These are phyloP conservation scores for Otis tarda DNA, from an alignment of 2,113 vertebrate species.

Conservation along the genomic window DNA sequence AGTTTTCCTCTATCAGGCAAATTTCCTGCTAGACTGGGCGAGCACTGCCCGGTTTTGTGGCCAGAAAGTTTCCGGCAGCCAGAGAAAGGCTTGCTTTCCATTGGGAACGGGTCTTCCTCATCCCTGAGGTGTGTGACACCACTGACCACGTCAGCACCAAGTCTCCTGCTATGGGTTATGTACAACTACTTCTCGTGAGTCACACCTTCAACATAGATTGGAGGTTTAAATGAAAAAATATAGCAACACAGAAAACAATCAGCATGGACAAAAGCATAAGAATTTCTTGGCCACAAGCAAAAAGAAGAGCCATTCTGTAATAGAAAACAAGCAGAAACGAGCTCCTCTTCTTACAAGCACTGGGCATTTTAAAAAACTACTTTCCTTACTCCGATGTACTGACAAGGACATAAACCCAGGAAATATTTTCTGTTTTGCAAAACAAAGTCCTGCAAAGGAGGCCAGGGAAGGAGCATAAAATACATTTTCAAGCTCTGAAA, in stretches of 20 bases:
- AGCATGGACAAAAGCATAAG: neutral
- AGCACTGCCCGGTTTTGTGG: neutral
- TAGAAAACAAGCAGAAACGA: neutral
- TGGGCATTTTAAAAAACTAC: neutral
- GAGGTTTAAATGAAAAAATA: neutral
- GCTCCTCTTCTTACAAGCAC: fast-evolving
- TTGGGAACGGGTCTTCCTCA: neutral
- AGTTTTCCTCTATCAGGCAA: neutral
- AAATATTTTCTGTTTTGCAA: constrained; percentile 20
- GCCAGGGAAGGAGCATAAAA: neutral
- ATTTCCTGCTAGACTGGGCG: neutral
- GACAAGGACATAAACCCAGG: neutral
- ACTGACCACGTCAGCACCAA: fast-evolving
- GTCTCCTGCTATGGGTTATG: neutral
- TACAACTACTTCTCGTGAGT: neutral
- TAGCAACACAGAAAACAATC: neutral
- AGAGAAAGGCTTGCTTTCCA: neutral
- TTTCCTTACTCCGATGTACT: neutral
- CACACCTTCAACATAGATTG: neutral
- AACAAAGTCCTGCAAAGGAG: neutral
- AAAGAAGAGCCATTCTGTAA: neutral
- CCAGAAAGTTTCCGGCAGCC: neutral
- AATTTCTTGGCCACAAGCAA: neutral
- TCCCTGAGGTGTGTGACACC: neutral
- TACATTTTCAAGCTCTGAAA: constrained; percentile 25